Evolutionary conservation across 2,113 vertebrate genomes (phyloP).

Genomic region (Corythoichthys haematopterus): DNA sequence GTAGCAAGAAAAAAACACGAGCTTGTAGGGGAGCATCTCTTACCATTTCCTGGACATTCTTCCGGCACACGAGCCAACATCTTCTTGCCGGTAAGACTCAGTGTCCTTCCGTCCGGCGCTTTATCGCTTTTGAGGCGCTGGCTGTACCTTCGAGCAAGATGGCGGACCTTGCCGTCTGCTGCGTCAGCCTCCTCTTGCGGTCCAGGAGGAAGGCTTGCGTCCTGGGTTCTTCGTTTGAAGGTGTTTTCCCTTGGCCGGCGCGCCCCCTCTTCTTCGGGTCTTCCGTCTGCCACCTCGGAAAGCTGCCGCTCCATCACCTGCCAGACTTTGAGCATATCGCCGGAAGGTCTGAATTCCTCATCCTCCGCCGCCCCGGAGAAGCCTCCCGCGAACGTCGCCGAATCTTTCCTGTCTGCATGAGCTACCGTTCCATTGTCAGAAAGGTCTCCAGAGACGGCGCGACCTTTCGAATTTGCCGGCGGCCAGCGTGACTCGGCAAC

Average conservation of each 20-base stretch:
- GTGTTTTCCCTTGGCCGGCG: no score
- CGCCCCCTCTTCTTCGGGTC: background rate
- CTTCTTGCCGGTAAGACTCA: slow-evolving; percentile 17
- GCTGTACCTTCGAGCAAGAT: slow-evolving; percentile 86
- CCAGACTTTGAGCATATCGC: slow-evolving; percentile 79
- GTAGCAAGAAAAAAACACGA: no score
- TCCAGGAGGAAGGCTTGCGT: background rate
- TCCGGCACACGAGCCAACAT: slow-evolving; percentile 47
- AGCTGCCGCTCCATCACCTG: slow-evolving; percentile 72
- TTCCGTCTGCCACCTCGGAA: slow-evolving; percentile 23
- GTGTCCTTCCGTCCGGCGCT: slow-evolving; percentile 15
- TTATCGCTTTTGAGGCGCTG: slow-evolving; percentile 77
- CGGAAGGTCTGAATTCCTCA: slow-evolving; percentile 75
- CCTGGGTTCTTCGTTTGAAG: no score
- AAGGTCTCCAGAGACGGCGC: slow-evolving; percentile 10
- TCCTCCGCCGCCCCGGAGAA: slow-evolving; percentile 44
- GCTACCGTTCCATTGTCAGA: slow-evolving; percentile 23
- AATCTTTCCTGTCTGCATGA: slow-evolving; percentile 16
- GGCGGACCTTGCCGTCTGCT: slow-evolving; percentile 77
- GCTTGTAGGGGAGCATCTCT: background rate
- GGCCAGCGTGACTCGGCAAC: background rate
- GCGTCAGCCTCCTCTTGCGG: slow-evolving; percentile 35
- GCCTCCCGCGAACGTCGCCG: slow-evolving; percentile 2
- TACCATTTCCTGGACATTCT: slow-evolving; percentile 59
- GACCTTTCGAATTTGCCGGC: background rate